These are phyloP conservation scores for Palythoa caribaeorum DNA, from an alignment of 92 coral and sea anemone genomes.

Conservation along the genomic window DNA sequence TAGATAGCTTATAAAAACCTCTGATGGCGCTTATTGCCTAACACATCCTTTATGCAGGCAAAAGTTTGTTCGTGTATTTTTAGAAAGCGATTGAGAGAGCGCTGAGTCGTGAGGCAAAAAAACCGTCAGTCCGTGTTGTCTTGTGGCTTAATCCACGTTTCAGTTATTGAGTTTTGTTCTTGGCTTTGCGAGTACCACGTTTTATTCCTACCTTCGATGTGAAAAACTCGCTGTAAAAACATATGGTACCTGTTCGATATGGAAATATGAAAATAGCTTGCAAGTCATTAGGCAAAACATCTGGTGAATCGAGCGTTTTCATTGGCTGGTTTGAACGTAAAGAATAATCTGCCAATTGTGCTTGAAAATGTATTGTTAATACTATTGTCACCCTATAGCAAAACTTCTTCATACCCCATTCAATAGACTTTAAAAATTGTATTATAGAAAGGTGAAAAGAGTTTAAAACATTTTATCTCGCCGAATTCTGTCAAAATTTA, in stretches of 20 bases:
- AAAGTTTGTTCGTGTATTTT: not conserved
- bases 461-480: not conserved
- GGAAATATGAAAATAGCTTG: constrained; percentile 58
- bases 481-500: not conserved
- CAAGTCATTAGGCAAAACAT: constrained; percentile 73
- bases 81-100: not conserved
- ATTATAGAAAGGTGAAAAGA: constrained; percentile 8
- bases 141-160: not conserved
- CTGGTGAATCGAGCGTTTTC: constrained; percentile 52
- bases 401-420: constrained; percentile 28
- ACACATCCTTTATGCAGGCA: constrained; percentile 11
- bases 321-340: constrained; percentile 60
- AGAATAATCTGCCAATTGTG: constrained; percentile 58
- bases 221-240: constrained; percentile 79
- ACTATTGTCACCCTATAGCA: constrained; percentile 28
- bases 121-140: not conserved
- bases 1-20: not conserved
- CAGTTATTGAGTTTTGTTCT: not conserved
- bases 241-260: constrained; percentile 89
- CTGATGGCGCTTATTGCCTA: too few relatives aligned
- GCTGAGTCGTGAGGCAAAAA: not conserved
- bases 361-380: constrained; percentile 51
- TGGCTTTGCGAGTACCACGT: constrained; percentile 57
- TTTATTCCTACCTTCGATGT: constrained; percentile 73
- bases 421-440: constrained; percentile 39